Conservation (phyloP, 30 jellyfish, hydroid and myxozoan genomes). For the Hydra vulgaris region DNA sequence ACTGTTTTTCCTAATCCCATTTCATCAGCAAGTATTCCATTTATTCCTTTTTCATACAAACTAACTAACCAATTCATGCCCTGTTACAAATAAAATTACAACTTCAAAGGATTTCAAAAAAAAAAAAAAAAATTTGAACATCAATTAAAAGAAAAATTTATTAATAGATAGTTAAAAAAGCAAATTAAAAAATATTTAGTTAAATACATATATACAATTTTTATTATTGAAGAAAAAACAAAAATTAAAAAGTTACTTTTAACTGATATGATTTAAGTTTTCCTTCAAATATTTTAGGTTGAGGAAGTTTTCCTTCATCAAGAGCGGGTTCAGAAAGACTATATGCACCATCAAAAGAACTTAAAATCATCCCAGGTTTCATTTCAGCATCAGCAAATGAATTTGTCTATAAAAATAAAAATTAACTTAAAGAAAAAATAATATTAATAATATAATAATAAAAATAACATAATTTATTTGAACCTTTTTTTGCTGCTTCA, state of each 20-base stretch:
- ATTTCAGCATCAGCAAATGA: conserved; percentile 34
- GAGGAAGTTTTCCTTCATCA: conserved; percentile 56
- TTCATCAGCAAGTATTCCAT: conserved; percentile 99
- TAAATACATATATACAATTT: too few species aligned
- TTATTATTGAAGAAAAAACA: too few species aligned
- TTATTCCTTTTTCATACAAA: conserved; percentile 93
- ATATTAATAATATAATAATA: not conserved
- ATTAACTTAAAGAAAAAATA: not conserved
- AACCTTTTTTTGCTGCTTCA: conserved; percentile 65
- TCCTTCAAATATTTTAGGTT: conserved; percentile 83
- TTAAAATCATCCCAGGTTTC: conserved; percentile 22
- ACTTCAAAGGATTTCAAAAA: not conserved
- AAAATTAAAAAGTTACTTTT: conserved; percentile 25
- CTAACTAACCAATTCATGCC: conserved; percentile 97
- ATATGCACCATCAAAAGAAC: conserved; percentile 62
- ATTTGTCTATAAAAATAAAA: conserved; percentile 30
- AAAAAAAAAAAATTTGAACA: not conserved
- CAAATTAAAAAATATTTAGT: conserved; percentile 1
- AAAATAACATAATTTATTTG: not conserved
- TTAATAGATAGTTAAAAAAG: too few species aligned
- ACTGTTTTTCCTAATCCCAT: conserved; percentile 99
- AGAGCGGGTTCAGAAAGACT: conserved; percentile 90
- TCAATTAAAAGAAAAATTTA: not conserved
- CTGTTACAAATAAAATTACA: too few species aligned
- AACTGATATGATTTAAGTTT: conserved; percentile 77